phyloP scores from a whole-genome alignment of 92 coral and sea anemone species.

The Porites rus region DNA sequence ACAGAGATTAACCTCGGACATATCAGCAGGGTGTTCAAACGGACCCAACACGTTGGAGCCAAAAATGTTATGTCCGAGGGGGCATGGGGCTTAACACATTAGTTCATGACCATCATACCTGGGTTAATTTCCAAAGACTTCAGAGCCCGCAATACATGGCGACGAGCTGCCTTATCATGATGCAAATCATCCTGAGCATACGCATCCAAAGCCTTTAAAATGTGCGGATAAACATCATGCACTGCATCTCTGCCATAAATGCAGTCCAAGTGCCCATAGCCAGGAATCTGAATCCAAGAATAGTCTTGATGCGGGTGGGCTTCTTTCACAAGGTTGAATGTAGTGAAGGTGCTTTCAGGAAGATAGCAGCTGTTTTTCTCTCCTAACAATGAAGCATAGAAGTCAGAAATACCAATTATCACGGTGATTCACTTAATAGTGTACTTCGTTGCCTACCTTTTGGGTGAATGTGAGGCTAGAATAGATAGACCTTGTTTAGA shows the following conservation, averaged over 20 bases:
- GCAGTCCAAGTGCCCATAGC: conserved; percentile 70
- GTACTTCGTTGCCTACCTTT: too few relatives aligned
- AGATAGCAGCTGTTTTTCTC: conserved; percentile 52
- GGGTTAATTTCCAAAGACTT: not conserved
- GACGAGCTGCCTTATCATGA: not conserved
- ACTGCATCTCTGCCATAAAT: conserved; percentile 58
- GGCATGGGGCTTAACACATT: too few relatives aligned
- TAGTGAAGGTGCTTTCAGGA: conserved; percentile 38
- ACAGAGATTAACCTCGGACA: too few relatives aligned
- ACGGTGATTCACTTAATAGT: not conserved
- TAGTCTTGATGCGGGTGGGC: conserved; percentile 64
- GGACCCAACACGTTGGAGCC: too few relatives aligned
- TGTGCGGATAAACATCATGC: conserved; percentile 62
- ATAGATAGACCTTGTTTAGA: too few relatives aligned
- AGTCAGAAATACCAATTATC: not conserved
- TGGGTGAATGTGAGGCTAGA: too few relatives aligned
- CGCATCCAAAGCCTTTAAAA: conserved; percentile 58
- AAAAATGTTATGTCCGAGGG: too few relatives aligned
- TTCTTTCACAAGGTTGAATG: conserved; percentile 44
- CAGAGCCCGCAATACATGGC: conserved; percentile 17
- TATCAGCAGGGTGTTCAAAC: too few relatives aligned
- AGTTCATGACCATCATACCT: not conserved
- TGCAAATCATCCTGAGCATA: conserved; percentile 45
- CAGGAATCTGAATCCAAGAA: conserved; percentile 47
- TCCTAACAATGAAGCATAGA: conserved; percentile 37